These are phyloP conservation scores for Drosophila lowei DNA, from an alignment of 1,140 invertebrate species.

Conservation along the genomic window DNA sequence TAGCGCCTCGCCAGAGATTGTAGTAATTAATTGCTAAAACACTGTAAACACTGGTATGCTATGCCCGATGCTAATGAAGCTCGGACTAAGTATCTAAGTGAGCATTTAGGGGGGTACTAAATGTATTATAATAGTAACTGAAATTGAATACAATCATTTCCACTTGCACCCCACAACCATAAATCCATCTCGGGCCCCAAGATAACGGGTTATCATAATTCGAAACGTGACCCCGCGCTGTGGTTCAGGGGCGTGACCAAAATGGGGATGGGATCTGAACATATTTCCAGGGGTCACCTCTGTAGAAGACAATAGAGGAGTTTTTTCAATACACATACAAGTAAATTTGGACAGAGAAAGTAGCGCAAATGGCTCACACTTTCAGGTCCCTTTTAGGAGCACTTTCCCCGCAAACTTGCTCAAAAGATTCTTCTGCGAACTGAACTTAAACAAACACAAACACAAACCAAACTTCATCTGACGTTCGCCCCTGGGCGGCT, in stretches of 20 bases:
- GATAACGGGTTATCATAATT: slow-evolving; percentile 24
- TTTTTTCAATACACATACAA: too few species aligned
- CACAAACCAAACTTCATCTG: too few species aligned
- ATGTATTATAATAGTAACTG: slow-evolving; percentile 4
- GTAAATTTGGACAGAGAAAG: too few species aligned
- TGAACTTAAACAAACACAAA: too few species aligned
- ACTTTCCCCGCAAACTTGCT: too few species aligned
- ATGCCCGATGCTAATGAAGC: slow-evolving; percentile 40
- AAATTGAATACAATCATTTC: slow-evolving; percentile 22
- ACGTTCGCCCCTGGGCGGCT: neutral
- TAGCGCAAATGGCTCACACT: too few species aligned
- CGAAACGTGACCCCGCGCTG: slow-evolving; percentile 14
- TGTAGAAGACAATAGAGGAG: too few species aligned
- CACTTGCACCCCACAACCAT: slow-evolving; percentile 21
- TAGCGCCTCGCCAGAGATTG: slow-evolving; percentile 41
- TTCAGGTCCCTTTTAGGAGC: too few species aligned
- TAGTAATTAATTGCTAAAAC: slow-evolving; percentile 63
- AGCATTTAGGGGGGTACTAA: neutral
- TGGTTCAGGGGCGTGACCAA: neutral
- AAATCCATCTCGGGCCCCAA: slow-evolving; percentile 13
- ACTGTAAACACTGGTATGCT: slow-evolving; percentile 19
- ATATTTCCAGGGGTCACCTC: too few species aligned
- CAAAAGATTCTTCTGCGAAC: too few species aligned
- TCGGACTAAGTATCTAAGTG: slow-evolving; percentile 7
- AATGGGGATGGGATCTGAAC: too few species aligned